These are phyloP conservation scores for Drosophila mayaguana DNA, from an alignment of 2,888 invertebrate species.

Conservation along the genomic window DNA sequence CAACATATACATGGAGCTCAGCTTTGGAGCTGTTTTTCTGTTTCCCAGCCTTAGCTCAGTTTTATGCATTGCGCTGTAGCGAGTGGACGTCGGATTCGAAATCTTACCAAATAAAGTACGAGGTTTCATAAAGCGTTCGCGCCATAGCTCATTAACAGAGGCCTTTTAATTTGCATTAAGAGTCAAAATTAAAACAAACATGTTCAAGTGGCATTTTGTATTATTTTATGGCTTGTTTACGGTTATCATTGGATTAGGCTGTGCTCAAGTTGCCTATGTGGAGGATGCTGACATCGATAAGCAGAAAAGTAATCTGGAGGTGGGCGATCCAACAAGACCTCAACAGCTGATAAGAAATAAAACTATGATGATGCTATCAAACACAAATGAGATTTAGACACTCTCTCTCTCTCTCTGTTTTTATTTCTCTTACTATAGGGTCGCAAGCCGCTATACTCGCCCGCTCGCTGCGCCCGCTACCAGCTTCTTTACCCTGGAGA, in stretches of 20 bases:
- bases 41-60: constrained; percentile 24
- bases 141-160: neutral
- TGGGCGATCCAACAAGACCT: constrained; percentile 54
- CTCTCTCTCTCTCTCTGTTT: neutral
- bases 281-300: constrained; percentile 76
- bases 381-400: constrained; percentile 5
- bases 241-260: constrained; percentile 31
- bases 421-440: constrained; percentile 59
- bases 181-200: constrained; percentile 11
- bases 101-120: neutral
- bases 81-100: constrained; percentile 2
- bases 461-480: constrained; percentile 87
- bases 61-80: constrained; percentile 15
- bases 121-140: constrained; percentile 1
- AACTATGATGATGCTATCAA: constrained; percentile 7
- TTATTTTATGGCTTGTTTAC: constrained; percentile 34
- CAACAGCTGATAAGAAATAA: constrained; percentile 38
- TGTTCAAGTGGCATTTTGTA: constrained; percentile 41
- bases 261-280: constrained; percentile 73
- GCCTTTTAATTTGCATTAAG: constrained; percentile 33
- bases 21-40: constrained; percentile 19
- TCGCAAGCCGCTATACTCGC: constrained; percentile 87
- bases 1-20: neutral
- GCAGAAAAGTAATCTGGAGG: constrained; percentile 77
- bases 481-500: constrained; percentile 90